Conservation (phyloP, 2,888 invertebrate genomes). For the Drosophila falleni region DNA sequence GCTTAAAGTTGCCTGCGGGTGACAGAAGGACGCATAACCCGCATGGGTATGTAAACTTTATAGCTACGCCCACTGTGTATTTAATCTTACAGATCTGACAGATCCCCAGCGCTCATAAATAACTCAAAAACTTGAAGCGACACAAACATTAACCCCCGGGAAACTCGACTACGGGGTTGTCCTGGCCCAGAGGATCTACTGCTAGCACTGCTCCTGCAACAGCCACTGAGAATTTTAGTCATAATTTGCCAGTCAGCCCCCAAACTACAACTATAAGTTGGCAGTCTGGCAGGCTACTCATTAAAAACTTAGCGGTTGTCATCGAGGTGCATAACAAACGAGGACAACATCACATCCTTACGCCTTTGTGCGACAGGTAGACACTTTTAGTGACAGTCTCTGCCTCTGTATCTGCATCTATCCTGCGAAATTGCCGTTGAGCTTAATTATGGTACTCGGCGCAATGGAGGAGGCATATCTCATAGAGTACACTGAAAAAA, state of each 20-base stretch:
- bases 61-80: constrained; percentile 40
- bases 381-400: not conserved
- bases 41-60: constrained; percentile 45
- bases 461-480: constrained; percentile 21
- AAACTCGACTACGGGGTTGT: not conserved
- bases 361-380: constrained; percentile 23
- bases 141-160: constrained; percentile 20
- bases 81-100: constrained; percentile 55
- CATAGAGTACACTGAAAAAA: too few species aligned
- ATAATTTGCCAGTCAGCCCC: constrained; percentile 61
- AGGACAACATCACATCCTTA: constrained; percentile 42
- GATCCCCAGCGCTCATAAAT: constrained; percentile 66
- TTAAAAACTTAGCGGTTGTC: constrained; percentile 74
- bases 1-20: constrained; percentile 43
- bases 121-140: constrained; percentile 49
- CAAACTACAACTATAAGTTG: too few species aligned
- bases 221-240: constrained; percentile 63
- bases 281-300: constrained; percentile 48
- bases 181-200: constrained; percentile 27
- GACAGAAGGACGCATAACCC: constrained; percentile 24
- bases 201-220: constrained; percentile 25
- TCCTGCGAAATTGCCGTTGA: constrained; percentile 40
- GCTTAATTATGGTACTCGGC: constrained; percentile 69
- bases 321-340: constrained; percentile 58
- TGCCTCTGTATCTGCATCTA: not conserved